These are phyloP conservation scores for Hipposideros larvatus DNA, from an alignment of 2,797 vertebrate genomes.

Conservation along the genomic window DNA sequence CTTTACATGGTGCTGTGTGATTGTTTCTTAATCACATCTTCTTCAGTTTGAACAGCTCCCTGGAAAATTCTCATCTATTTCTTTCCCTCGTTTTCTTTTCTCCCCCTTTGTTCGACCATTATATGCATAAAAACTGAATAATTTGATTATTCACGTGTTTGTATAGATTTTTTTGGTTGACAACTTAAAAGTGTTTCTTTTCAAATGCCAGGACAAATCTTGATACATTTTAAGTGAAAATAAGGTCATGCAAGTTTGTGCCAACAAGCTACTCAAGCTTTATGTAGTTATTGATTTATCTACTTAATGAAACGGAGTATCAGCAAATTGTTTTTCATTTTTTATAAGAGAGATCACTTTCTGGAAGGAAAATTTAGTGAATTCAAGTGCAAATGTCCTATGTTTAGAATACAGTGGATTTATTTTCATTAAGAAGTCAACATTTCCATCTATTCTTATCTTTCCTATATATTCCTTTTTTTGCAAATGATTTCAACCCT, in stretches of 20 bases:
- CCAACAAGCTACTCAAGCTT: constrained; percentile 88
- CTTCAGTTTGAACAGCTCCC: constrained; percentile 58
- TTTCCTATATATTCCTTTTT: neutral
- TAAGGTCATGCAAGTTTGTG: constrained; percentile 75
- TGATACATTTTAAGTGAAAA: constrained; percentile 84
- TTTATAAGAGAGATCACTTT: constrained; percentile 80
- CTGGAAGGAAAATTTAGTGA: constrained; percentile 77
- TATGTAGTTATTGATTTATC: constrained; percentile 87
- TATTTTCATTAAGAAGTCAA: constrained; percentile 53
- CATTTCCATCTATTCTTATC: neutral
- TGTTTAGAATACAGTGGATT: constrained; percentile 4
- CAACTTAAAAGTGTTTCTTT: constrained; percentile 66
- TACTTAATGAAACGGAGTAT: constrained; percentile 84
- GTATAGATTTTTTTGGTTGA: constrained; percentile 73
- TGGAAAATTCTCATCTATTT: constrained; percentile 55
- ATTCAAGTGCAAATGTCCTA: constrained; percentile 71
- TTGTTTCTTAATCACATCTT: constrained; percentile 56
- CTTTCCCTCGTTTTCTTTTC: neutral
- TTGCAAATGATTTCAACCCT: neutral
- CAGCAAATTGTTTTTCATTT: constrained; percentile 83
- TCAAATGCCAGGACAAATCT: constrained; percentile 75
- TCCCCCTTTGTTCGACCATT: neutral
- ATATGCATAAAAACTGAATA: constrained; percentile 45
- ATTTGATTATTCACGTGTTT: constrained; percentile 77
- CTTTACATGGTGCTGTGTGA: constrained; percentile 75